A percentile compares a stretch with the other conserved stretches of the same genome.
Conservation (phyloP, 2,888 invertebrate genomes). For the Myopa testacea region DNA sequence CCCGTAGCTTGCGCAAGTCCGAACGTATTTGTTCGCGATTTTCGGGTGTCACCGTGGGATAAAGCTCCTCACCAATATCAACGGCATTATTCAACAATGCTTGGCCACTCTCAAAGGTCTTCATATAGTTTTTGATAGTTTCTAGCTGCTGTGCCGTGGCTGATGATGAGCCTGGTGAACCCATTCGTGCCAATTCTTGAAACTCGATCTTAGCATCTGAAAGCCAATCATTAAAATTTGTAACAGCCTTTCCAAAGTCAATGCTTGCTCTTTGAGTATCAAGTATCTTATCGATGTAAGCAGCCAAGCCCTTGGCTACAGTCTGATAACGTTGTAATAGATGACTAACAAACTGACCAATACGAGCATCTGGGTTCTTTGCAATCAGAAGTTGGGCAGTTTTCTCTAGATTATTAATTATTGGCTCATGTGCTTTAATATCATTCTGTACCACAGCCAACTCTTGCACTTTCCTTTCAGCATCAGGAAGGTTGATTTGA, state of each 20-base stretch:
- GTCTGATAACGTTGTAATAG: constrained; percentile 81
- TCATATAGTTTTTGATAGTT: constrained; percentile 74
- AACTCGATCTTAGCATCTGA: constrained; percentile 81
- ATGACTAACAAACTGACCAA: constrained; percentile 84
- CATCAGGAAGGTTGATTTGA: constrained; percentile 76
- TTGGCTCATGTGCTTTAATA: constrained; percentile 74
- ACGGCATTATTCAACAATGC: constrained; percentile 81
- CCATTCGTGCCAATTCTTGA: constrained; percentile 77
- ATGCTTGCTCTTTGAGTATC: constrained; percentile 76
- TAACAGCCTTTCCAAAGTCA: constrained; percentile 78
- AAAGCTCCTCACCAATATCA: constrained; percentile 88
- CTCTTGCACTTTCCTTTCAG: constrained; percentile 78
- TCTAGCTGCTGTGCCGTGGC: constrained; percentile 79
- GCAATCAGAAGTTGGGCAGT: constrained; percentile 80
- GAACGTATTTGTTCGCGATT: constrained; percentile 87
- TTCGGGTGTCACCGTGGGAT: constrained; percentile 87
- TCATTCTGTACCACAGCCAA: constrained; percentile 74
- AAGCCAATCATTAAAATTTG: constrained; percentile 83
- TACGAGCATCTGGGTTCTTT: constrained; percentile 85
- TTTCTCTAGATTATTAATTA: constrained; percentile 76
- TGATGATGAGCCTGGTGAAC: constrained; percentile 80
- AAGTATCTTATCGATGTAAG: constrained; percentile 79
- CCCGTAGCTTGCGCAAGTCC: constrained; percentile 83
- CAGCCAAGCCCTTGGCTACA: constrained; percentile 77
- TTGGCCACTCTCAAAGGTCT: constrained; percentile 82